Base-by-base conservation (phyloP, 2,113 vertebrate genomes). In the Mustelus asterias region DNA sequence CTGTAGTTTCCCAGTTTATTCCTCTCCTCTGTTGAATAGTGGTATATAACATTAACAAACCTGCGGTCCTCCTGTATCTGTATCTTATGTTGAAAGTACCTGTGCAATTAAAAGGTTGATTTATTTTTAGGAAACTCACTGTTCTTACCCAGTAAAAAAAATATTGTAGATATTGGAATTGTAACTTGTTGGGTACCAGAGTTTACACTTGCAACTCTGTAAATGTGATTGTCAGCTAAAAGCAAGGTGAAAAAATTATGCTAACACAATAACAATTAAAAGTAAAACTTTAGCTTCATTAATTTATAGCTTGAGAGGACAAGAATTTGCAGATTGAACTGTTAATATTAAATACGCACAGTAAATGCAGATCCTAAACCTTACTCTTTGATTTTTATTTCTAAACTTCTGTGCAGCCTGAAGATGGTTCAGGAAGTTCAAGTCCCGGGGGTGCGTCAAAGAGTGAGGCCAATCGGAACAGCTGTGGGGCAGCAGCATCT, bases 381-480 rank as follows among this genome's bases (percentile, higher is more conserved):
- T 65, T 22, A 37, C 7, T 8, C 3, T 7, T 95, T 69, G n/a
- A 41, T 94, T 54, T 90, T 22, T 69, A 69, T 22, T 94, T 41
- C 41, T 41, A 48, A 72, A 95, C 96, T 97, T 76, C 96, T 95
- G 85, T 44, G 60, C 96, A 99, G 99, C 98, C 99, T 96, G 99
- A 99, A 97, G 99, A 99, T 95, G 98, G 97, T 9, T 98, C 98
- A 0, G 98, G 98, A 83, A 98, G 98, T 69, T 98, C 98, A 63
- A 97, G 98, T 96, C 98, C 98, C 96, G 97, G 98, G 54, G 98
- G 98, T 96, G 97, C 97, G 95, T 97, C 98, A 7, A 99, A 99
- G 98, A 98, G 98, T 0, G 99, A 99, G 97, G 98, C 98, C 97
- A 99, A 98, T 97, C 98, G 99, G 96, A 99, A 99, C 8, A 99